A percentile compares a stretch with the other conserved stretches of the same genome.
Conservation (phyloP, 2,888 invertebrate genomes). For the Athetis lepigone region DNA sequence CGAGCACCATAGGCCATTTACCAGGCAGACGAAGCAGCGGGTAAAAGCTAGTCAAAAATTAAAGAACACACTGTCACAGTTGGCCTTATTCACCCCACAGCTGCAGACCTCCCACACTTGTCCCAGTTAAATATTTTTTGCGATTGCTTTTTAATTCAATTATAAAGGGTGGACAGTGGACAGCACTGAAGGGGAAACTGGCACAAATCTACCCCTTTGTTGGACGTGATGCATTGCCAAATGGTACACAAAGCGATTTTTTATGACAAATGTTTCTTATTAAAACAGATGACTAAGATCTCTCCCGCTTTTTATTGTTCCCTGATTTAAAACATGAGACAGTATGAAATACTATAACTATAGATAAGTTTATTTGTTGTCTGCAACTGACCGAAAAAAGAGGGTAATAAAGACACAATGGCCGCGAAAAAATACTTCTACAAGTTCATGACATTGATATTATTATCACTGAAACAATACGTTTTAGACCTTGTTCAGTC, state of each 20-base stretch:
- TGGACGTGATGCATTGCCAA: conserved; percentile 30
- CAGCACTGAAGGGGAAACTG: conserved; percentile 21
- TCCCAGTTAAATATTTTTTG: conserved; percentile 28
- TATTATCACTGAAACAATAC: neutral
- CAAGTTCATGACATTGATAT: no score
- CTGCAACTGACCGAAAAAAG: no score
- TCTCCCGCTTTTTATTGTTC: neutral
- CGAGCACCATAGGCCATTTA: no score
- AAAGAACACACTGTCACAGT: neutral
- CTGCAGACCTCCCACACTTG: conserved; percentile 13
- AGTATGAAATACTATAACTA: no score
- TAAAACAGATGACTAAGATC: conserved; percentile 23
- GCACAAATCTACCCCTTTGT: conserved; percentile 30
- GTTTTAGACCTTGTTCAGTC: neutral
- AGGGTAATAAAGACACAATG: no score
- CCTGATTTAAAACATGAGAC: neutral
- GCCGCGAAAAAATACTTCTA: no score
- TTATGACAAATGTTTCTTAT: conserved; percentile 23
- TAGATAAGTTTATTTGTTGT: no score
- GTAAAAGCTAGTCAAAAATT: neutral
- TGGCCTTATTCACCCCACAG: conserved; percentile 10
- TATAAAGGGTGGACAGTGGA: conserved; percentile 28
- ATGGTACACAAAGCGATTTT: conserved; percentile 34
- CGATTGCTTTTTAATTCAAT: conserved; percentile 41
- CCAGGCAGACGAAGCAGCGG: no score